Conservation (phyloP, 2,113 vertebrate species). For the Eira barbara region DNA sequence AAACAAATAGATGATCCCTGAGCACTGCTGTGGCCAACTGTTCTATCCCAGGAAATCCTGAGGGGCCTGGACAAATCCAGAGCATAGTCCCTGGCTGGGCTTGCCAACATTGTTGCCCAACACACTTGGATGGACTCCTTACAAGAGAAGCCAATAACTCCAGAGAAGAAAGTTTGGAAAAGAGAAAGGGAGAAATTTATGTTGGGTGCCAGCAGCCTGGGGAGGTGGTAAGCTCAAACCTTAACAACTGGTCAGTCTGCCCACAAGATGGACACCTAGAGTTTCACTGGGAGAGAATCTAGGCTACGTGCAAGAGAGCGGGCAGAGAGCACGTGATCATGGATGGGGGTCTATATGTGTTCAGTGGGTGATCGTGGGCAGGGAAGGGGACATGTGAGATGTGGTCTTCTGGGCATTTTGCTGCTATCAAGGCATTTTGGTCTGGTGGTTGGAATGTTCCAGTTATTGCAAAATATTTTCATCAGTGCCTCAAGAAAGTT, state of each 20-base stretch:
- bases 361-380: background rate
- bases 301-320: background rate
- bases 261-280: background rate
- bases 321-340: background rate
- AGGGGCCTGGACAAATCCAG: background rate
- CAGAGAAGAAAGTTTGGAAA: background rate
- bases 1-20: background rate
- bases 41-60: background rate
- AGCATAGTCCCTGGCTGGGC: background rate
- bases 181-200: background rate
- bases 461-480: background rate
- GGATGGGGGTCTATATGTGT: background rate
- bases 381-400: background rate
- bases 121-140: background rate
- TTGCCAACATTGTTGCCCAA: background rate
- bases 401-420: background rate
- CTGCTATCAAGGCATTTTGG: background rate
- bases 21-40: background rate
- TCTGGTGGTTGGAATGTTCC: background rate
- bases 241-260: background rate
- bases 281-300: background rate
- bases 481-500: background rate
- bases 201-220: background rate
- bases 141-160: background rate
- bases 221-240: background rate